Percentiles rank a stretch among this genome's conserved stretches.
phyloP scores from a whole-genome alignment of 1,140 invertebrate genomes.

The Calosoma granatense region DNA sequence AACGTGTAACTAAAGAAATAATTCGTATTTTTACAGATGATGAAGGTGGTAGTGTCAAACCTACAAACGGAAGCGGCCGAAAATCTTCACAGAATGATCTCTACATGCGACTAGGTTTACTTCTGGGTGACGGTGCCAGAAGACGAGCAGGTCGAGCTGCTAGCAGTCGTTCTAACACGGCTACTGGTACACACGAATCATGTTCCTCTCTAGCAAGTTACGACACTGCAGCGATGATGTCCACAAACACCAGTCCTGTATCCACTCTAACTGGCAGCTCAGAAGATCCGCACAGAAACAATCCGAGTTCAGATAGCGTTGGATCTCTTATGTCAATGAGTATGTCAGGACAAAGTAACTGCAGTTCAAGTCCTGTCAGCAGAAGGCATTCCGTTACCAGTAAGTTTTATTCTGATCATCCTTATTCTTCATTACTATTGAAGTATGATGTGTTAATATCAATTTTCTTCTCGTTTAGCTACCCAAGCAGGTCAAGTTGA shows the following conservation, averaged over 20 bases:
- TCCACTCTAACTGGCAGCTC: constrained; percentile 76
- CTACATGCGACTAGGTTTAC: constrained; percentile 73
- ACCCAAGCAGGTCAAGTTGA: constrained; percentile 54
- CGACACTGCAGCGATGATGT: constrained; percentile 57
- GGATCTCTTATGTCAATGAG: constrained; percentile 72
- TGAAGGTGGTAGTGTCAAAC: constrained; percentile 55
- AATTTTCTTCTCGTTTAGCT: constrained; percentile 37
- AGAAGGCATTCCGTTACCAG: constrained; percentile 73
- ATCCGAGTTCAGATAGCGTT: constrained; percentile 60
- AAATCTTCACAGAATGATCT: constrained; percentile 62
- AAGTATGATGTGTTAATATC: constrained; percentile 10
- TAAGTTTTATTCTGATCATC: constrained; percentile 35
- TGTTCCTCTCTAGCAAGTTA: constrained; percentile 64
- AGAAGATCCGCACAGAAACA: constrained; percentile 46
- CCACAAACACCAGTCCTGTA: constrained; percentile 76
- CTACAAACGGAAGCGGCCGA: constrained; percentile 42
- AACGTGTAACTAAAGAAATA: too few relatives aligned
- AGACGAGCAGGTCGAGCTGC: constrained; percentile 37
- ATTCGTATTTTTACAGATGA: too few relatives aligned
- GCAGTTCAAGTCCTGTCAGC: constrained; percentile 63
- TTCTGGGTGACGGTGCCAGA: constrained; percentile 56
- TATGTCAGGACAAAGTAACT: constrained; percentile 63
- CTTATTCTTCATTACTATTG: constrained; percentile 6
- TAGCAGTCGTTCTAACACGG: constrained; percentile 35
- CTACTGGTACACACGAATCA: constrained; percentile 40